Base-by-base conservation (phyloP, 2,888 invertebrate species). In the Junonia oenone region DNA sequence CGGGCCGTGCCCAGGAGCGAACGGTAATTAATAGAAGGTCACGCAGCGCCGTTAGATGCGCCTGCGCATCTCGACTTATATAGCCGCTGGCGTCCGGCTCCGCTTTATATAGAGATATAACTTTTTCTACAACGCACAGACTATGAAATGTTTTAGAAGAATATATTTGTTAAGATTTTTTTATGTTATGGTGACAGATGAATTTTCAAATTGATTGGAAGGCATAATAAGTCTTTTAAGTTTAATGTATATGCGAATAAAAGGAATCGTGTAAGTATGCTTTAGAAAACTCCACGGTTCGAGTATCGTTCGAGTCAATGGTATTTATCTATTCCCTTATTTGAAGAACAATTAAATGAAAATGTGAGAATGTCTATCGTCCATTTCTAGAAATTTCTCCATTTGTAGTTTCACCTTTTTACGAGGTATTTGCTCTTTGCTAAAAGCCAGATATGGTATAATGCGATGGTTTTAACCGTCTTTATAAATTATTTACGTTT, bases 11-110 rank as follows among this genome's bases (percentile, higher is more conserved):
- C 69, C 71, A 76, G 80, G 75, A 72, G 75, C 70, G 69, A 83
- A 83, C 83, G 83, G 86, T 85, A 85, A 86, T 86, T 85, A 83
- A 83, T 83, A 83, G 83, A 83, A 83, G 84, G 84, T 83, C 83
- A 78, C 71, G 65, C 69, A 66, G 71, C 72, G 73, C 84, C 83
- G 84, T 86, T 83, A 83, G 74, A 72, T 75, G 80, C 78, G 76
- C 75, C 61, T 65, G 79, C 83, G 77, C 84, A 78, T 80, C 82
- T 71, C 73, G 76, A 74, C 83, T 68, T 83, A 78, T 83, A 82
- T 71, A 78, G 78, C 69, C 67, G 64, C 63, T 68, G 73, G 71
- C 69, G 80, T 80, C 83, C 83, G 83, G 78, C 76, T 75, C 73
- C 37, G 51, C 63, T 63, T 56, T 59, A 62, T 63, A 62, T 58